Evolutionary conservation across 1,140 invertebrate species (phyloP), one percentile per base, ranked within the genome.

Genomic region (Polypedilum pembai): DNA sequence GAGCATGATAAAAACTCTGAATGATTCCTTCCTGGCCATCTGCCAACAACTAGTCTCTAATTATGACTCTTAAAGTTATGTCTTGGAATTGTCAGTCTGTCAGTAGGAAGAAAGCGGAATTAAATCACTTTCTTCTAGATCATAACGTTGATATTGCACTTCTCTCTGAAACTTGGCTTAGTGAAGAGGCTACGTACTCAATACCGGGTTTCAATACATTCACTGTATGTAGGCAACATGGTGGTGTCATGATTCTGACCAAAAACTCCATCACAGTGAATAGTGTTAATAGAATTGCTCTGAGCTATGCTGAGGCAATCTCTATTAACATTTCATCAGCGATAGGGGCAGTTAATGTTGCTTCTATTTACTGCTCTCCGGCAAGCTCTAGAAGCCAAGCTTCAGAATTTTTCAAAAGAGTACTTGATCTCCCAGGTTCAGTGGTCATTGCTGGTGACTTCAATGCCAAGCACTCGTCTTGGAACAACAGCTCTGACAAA

Each of bases 331-430:
- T n/a, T 56, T 15, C n/a, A 56, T 15, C 12, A n/a, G 45, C 15
- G 4, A 21, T 10, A 18, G 17, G 17, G 17, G 17, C 17, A 20
- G 5, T 69, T 7, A 20, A 7, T 18, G 15, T 69, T 20, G 7
- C 17, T n/a, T 69, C 65, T 18, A 69, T 69, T 20, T 69, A 69
- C 17, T 69, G 65, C 10, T 69, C 65, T 69, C 65, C 65, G 7
- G 17, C 65, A 69, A 8, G n/a, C 18, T 69, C 65, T 20, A 8
- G 65, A 18, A 69, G 8, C 17, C 17, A 69, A 69, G 17, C 20
- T 21, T 10, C 17, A 8, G 17, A n/a, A 0, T 69, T 69, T 18
- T 69, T 69, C 17, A 18, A 5, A 8, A 69, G 18, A 69, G 17
- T 69, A 0, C 65, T 69, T 20, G n/a, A n/a, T 20, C 5, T 18